These are phyloP conservation scores for Syritta pipiens DNA, from an alignment of 2,888 invertebrate genomes.

Conservation along the genomic window DNA sequence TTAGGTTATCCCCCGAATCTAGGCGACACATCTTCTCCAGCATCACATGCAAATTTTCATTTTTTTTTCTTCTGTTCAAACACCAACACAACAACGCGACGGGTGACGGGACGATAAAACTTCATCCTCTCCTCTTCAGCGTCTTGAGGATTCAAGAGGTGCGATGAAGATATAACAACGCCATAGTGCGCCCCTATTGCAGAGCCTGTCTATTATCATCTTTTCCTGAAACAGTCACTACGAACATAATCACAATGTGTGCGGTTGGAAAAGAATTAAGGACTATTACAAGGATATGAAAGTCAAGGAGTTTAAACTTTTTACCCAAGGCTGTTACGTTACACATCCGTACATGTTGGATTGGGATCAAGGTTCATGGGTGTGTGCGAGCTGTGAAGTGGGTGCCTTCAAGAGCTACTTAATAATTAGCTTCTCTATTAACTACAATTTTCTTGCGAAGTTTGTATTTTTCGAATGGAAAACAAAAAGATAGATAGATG, in stretches of 20 bases:
- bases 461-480: constrained; percentile 9
- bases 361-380: constrained; percentile 47
- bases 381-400: constrained; percentile 24
- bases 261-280: constrained; percentile 52
- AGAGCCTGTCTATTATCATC: constrained; percentile 46
- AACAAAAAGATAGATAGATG: neutral
- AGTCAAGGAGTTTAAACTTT: constrained; percentile 62
- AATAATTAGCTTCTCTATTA: constrained; percentile 57
- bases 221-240: constrained; percentile 15
- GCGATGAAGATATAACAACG: constrained; percentile 53
- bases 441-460: constrained; percentile 26
- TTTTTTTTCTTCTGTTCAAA: neutral
- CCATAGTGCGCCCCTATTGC: constrained; percentile 29
- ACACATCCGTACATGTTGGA: neutral
- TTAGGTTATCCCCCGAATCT: constrained; percentile 24
- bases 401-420: constrained; percentile 37
- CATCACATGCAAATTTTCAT: constrained; percentile 44
- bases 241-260: constrained; percentile 39
- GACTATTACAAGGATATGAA: constrained; percentile 65
- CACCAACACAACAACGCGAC: neutral
- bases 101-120: constrained; percentile 27
- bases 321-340: constrained; percentile 1
- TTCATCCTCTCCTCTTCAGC: constrained; percentile 47
- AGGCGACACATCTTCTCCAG: constrained; percentile 29
- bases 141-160: constrained; percentile 42